Conservation (phyloP, 2,888 invertebrate species). For the Oxystoma pomonae region DNA sequence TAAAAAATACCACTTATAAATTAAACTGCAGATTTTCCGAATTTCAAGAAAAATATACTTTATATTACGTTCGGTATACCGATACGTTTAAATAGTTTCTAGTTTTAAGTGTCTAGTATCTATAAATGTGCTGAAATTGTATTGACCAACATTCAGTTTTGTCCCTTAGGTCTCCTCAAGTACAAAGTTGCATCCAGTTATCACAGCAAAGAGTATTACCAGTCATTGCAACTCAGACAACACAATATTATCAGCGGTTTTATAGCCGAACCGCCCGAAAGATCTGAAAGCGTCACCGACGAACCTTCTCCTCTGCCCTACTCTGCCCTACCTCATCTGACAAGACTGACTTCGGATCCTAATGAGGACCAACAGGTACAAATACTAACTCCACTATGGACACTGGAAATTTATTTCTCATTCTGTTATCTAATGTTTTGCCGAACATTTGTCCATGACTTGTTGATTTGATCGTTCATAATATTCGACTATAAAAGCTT, state of each 20-base stretch:
- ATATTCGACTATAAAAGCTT: too few relatives aligned
- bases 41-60: too few relatives aligned
- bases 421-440: too few relatives aligned
- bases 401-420: too few relatives aligned
- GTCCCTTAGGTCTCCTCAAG: slow-evolving; percentile 16
- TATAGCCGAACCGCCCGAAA: slow-evolving; percentile 54
- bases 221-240: slow-evolving; percentile 62
- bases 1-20: too few relatives aligned
- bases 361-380: slow-evolving; percentile 51
- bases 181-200: slow-evolving; percentile 80
- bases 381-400: too few relatives aligned
- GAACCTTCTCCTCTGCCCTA: slow-evolving; percentile 43
- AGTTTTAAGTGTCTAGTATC: too few relatives aligned
- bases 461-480: too few relatives aligned
- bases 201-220: slow-evolving; percentile 89
- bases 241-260: slow-evolving; percentile 50
- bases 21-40: too few relatives aligned
- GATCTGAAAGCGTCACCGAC: slow-evolving; percentile 41
- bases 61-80: too few relatives aligned
- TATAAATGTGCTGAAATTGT: neutral
- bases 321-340: slow-evolving; percentile 40
- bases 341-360: slow-evolving; percentile 47
- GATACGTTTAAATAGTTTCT: too few relatives aligned
- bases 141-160: neutral
- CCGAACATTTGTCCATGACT: too few relatives aligned